Conservation (phyloP, 2,113 vertebrate genomes). For the Sylvicapra grimmia region DNA sequence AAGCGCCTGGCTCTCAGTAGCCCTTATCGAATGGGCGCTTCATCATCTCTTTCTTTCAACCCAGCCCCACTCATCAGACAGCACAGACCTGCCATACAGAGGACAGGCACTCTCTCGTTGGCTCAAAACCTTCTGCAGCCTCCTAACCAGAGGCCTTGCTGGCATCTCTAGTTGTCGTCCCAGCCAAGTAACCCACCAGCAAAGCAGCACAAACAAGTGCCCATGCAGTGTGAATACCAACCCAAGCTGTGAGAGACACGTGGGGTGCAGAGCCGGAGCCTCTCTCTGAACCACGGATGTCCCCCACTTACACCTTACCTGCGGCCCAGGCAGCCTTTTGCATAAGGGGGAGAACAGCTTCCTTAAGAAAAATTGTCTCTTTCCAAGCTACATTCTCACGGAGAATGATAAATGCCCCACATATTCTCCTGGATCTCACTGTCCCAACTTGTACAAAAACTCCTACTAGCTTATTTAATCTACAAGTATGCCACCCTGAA, state of each 20-base stretch:
- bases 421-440: neutral
- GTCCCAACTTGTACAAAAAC: neutral
- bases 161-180: neutral
- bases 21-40: neutral
- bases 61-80: neutral
- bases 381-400: neutral
- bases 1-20: neutral
- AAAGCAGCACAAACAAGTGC: neutral
- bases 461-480: neutral
- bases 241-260: neutral
- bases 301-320: neutral
- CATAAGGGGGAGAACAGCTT: neutral
- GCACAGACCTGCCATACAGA: rapidly evolving
- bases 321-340: neutral
- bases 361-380: neutral
- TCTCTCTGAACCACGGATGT: neutral
- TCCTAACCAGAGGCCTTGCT: neutral
- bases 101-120: neutral
- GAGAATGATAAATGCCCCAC: neutral
- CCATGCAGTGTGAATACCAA: neutral
- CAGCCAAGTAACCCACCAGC: neutral
- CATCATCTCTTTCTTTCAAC: neutral
- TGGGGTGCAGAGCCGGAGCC: neutral
- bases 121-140: neutral
- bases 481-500: neutral